These are phyloP conservation scores for Tetragnatha montana DNA, from an alignment of 2,888 invertebrate genomes.

Conservation along the genomic window DNA sequence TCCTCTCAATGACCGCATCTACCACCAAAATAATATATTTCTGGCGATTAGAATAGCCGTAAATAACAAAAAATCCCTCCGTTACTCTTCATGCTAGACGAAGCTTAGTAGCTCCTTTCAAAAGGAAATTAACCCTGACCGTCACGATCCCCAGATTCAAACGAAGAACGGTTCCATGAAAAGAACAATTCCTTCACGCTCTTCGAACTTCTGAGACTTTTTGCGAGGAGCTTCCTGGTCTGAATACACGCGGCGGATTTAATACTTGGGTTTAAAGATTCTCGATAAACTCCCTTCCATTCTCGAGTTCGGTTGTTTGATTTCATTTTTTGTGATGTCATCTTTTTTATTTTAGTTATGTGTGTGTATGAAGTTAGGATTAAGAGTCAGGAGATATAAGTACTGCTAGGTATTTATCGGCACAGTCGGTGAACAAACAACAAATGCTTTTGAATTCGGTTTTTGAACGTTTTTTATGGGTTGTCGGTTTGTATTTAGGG, in stretches of 20 bases:
- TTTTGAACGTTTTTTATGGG: too few relatives aligned
- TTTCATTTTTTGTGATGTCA: neutral
- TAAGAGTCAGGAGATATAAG: too few relatives aligned
- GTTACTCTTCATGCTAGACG: neutral
- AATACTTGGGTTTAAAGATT: neutral
- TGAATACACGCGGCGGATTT: neutral
- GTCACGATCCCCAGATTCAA: neutral
- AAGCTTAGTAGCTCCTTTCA: neutral
- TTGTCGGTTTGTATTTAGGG: too few relatives aligned
- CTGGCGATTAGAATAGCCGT: neutral
- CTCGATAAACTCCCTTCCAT: neutral
- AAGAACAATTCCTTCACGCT: slow-evolving; percentile 1
- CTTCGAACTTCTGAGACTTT: neutral
- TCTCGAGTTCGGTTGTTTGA: neutral
- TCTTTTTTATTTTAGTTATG: neutral
- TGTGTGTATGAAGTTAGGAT: too few relatives aligned
- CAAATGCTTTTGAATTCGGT: too few relatives aligned
- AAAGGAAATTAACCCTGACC: neutral
- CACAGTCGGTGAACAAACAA: too few relatives aligned
- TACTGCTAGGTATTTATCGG: too few relatives aligned
- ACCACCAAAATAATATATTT: too few relatives aligned
- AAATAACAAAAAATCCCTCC: neutral
- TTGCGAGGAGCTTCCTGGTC: neutral
- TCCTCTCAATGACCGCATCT: too few relatives aligned
- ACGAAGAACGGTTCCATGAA: neutral